Percentiles rank a stretch among this genome's conserved stretches.
phyloP scores from a whole-genome alignment of 1,140 invertebrate species.

The Campoletis sonorensis region DNA sequence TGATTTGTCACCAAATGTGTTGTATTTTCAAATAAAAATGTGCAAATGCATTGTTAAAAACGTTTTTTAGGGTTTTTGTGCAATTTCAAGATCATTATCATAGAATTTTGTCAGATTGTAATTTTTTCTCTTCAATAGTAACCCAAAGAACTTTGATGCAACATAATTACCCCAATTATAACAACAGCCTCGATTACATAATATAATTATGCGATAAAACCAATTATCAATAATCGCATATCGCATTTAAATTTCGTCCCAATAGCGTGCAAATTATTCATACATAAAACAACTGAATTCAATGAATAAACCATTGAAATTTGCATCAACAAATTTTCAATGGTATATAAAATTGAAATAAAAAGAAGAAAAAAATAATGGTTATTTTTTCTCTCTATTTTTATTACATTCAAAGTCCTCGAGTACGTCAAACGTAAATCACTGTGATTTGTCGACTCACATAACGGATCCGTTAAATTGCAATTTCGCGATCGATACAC shows the following conservation, averaged over 20 bases:
- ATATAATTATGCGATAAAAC: neutral
- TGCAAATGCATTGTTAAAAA: too few species aligned
- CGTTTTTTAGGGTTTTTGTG: too few species aligned
- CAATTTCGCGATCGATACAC: neutral
- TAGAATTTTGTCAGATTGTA: too few species aligned
- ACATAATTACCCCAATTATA: neutral
- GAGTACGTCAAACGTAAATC: slow-evolving; percentile 6
- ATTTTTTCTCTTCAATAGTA: too few species aligned
- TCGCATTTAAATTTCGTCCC: neutral
- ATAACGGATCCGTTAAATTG: slow-evolving; percentile 30
- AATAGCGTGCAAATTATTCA: neutral
- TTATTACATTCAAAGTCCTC: neutral
- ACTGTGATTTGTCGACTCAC: slow-evolving; percentile 26
- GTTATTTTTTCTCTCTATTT: neutral
- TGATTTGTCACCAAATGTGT: too few species aligned
- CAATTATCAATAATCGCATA: neutral
- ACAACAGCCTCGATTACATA: neutral
- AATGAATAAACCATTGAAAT: too few species aligned
- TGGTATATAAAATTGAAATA: neutral
- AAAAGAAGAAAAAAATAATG: neutral
- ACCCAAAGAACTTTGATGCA: neutral
- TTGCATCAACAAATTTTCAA: too few species aligned
- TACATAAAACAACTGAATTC: neutral
- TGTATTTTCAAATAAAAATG: too few species aligned
- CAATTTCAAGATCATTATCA: too few species aligned